Percentiles rank a stretch among this genome's conserved stretches.
Conservation (phyloP, 2,888 invertebrate genomes). For the Tipula unca region DNA sequence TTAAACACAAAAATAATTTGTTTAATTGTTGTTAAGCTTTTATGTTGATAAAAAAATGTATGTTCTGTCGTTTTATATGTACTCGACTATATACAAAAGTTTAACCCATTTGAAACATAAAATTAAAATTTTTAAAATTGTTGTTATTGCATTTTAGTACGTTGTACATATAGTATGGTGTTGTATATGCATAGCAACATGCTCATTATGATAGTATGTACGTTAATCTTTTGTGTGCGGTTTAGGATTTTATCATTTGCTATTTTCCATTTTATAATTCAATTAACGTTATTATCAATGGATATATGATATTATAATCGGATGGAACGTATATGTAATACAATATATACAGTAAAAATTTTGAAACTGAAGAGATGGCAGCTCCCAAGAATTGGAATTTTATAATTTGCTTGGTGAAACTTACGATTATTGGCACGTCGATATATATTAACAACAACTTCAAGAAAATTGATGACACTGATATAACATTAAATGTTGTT, state of each 20-base stretch:
- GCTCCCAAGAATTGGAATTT: no score
- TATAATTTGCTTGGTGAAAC: no score
- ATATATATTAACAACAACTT: no score
- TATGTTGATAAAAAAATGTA: background rate
- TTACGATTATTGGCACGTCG: no score
- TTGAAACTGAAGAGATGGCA: no score
- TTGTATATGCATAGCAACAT: background rate
- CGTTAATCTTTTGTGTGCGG: background rate
- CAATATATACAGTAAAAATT: no score
- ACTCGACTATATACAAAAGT: background rate
- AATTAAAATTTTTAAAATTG: background rate
- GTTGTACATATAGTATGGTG: no score
- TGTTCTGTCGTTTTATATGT: background rate
- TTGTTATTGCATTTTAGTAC: background rate
- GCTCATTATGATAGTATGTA: background rate
- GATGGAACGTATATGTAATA: no score
- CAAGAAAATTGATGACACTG: no score
- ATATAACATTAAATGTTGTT: no score
- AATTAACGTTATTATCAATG: background rate
- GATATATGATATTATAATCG: no score
- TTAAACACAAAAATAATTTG: background rate
- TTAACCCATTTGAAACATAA: background rate
- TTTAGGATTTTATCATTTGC: background rate
- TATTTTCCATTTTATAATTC: background rate
- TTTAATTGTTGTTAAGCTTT: background rate